phyloP scores from a whole-genome alignment of 2,113 vertebrate species.

The Micronisus gabar region DNA sequence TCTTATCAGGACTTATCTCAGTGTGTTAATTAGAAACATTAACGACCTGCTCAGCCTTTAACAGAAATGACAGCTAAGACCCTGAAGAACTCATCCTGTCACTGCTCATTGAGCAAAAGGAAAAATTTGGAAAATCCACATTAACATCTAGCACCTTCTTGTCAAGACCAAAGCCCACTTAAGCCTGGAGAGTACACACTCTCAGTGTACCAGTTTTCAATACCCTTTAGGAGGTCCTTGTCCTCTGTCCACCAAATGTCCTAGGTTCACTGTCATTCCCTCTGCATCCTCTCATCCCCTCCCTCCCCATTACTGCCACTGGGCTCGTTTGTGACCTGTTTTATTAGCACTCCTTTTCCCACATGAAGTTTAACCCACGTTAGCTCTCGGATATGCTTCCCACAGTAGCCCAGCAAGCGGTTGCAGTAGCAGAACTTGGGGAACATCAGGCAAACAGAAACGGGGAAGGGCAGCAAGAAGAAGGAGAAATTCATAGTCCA shows the following conservation, averaged over 20 bases:
- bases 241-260: background rate
- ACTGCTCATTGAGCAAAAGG: background rate
- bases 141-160: background rate
- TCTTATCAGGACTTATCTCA: background rate
- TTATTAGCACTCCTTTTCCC: background rate
- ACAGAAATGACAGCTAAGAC: background rate
- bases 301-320: fast-evolving
- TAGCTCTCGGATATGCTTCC: background rate
- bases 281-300: background rate
- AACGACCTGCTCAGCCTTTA: background rate
- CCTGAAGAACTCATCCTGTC: background rate
- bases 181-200: background rate
- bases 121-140: background rate
- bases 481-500: background rate
- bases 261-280: background rate
- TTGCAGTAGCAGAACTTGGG: background rate
- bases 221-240: background rate
- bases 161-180: background rate
- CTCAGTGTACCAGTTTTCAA: background rate
- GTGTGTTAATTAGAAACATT: background rate
- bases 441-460: background rate
- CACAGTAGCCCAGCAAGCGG: background rate
- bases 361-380: background rate
- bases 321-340: background rate
- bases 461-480: background rate